Evolutionary conservation across 1,140 invertebrate genomes (phyloP).

Genomic region (Drosophila repletoides): DNA sequence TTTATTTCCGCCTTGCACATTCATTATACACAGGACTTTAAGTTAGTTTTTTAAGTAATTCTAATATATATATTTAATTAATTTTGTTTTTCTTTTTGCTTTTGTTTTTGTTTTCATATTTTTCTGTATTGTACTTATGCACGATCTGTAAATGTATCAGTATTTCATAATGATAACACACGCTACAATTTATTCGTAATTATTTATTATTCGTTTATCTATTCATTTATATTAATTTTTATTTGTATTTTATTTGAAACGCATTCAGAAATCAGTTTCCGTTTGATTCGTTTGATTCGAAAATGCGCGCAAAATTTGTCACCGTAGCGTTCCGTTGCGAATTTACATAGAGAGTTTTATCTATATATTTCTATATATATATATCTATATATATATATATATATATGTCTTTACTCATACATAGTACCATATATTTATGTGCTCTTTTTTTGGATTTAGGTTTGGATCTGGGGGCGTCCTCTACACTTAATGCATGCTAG

Average conservation of each 20-base stretch:
- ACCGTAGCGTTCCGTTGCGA: conserved; percentile 77
- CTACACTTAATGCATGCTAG: conserved; percentile 52
- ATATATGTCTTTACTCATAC: no score
- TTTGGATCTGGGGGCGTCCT: conserved; percentile 2
- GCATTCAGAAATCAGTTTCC: conserved; percentile 70
- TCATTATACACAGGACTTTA: conserved; percentile 62
- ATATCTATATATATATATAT: conserved; percentile 8
- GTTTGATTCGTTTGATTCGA: conserved; percentile 58
- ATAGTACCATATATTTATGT: conserved; percentile 16
- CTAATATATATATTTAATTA: conserved; percentile 14
- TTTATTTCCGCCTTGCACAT: conserved; percentile 66
- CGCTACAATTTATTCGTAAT: conserved; percentile 26
- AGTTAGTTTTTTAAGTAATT: conserved; percentile 53
- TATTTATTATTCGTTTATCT: conserved; percentile 50
- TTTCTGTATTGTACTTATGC: conserved; percentile 51
- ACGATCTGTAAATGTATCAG: conserved; percentile 32
- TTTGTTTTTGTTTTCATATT: conserved; percentile 35
- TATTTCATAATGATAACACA: conserved; percentile 35
- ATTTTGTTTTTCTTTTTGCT: conserved; percentile 11
- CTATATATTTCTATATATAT: conserved; percentile 34
- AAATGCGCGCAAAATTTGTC: conserved; percentile 73
- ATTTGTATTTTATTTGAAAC: conserved; percentile 49
- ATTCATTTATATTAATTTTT: conserved; percentile 38
- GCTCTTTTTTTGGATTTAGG: conserved; percentile 14
- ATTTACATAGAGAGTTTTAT: conserved; percentile 42